A percentile compares a stretch with the other conserved stretches of the same genome.
Evolutionary conservation across 1,140 invertebrate species (phyloP).

Genomic region (Aphis gossypii): DNA sequence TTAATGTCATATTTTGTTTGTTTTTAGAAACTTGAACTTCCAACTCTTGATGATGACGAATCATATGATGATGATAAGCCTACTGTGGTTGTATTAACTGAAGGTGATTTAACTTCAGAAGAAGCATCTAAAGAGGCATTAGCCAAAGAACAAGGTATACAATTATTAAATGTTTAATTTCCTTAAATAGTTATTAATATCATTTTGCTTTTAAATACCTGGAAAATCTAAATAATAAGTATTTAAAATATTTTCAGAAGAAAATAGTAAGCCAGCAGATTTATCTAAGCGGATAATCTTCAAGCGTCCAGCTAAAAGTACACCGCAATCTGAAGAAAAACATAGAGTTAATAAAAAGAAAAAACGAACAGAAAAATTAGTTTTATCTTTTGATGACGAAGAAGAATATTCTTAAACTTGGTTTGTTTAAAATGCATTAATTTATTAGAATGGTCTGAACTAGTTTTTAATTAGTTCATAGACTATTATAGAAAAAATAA

Average conservation of each 20-base stretch:
- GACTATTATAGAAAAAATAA: no score
- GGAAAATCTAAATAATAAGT: background rate
- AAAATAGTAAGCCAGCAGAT: slow-evolving; percentile 67
- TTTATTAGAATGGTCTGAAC: background rate
- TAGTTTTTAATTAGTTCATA: background rate
- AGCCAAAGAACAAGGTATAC: slow-evolving; percentile 63
- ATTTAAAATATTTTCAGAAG: slow-evolving; percentile 64
- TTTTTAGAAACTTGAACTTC: slow-evolving; percentile 66
- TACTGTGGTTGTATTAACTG: slow-evolving; percentile 80
- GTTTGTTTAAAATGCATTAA: background rate
- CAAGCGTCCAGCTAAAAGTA: slow-evolving; percentile 64
- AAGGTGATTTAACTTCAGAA: slow-evolving; percentile 81
- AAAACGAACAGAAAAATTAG: slow-evolving; percentile 48
- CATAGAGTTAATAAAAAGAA: slow-evolving; percentile 54
- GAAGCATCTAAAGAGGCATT: slow-evolving; percentile 70
- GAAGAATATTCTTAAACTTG: slow-evolving; percentile 38
- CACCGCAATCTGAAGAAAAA: slow-evolving; percentile 50
- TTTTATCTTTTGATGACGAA: slow-evolving; percentile 52
- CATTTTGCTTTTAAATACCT: background rate
- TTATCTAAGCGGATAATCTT: slow-evolving; percentile 68
- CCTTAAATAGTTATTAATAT: background rate
- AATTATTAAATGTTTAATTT: background rate
- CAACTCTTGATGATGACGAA: slow-evolving; percentile 66
- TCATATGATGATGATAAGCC: slow-evolving; percentile 74
- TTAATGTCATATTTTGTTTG: slow-evolving; percentile 51